Evolutionary conservation across 2,113 vertebrate species (phyloP), one percentile per base, ranked within the genome.

Genomic region (Lepidothrix coronata): DNA sequence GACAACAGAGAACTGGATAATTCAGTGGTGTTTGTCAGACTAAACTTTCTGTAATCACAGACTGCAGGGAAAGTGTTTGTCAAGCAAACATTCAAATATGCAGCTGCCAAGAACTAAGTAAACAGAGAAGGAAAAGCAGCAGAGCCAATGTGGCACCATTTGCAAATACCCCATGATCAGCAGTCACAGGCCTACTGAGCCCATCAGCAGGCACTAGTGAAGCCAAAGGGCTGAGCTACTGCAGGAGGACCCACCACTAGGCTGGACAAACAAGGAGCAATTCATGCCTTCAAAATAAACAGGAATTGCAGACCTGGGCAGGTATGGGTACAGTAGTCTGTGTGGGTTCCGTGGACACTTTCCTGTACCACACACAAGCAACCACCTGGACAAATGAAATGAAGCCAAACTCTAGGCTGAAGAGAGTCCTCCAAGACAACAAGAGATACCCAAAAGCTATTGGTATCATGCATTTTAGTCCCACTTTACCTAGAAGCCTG

Each of bases 11-110:
- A 96, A 76, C 67, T 65, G 58, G 61, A 15, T 75, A 96, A 93
- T 93, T 96, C 91, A 78, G 46, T 44, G n/a, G 41, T 37, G 59
- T 89, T 92, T 96, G 80, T 93, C 72, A 95, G 88, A 94, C 80
- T 95, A 95, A 95, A 86, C 62, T 68, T 86, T 92, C 79, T 76
- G 33, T 89, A 94, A 95, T 93, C 81, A 87, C 46, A 95, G 91
- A 89, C 73, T 94, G 52, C 81, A 71, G 31, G 80, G 82, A 85
- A 97, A 95, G 90, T 91, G 87, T 93, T 95, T 96, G 80, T 94
- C 91, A 91, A 94, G 93, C 83, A 94, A 97, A 96, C 89, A 96
- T 57, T 95, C 75, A 79, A 72, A 82, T 35, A 33, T 22, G 31
- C 61, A 72, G 68, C 68, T 95, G 89, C 91, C 93, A 97, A 92